Percentiles rank a stretch among this genome's conserved stretches.
Evolutionary conservation across 2,888 invertebrate genomes (phyloP).

Genomic region (Drosophila koepferae): DNA sequence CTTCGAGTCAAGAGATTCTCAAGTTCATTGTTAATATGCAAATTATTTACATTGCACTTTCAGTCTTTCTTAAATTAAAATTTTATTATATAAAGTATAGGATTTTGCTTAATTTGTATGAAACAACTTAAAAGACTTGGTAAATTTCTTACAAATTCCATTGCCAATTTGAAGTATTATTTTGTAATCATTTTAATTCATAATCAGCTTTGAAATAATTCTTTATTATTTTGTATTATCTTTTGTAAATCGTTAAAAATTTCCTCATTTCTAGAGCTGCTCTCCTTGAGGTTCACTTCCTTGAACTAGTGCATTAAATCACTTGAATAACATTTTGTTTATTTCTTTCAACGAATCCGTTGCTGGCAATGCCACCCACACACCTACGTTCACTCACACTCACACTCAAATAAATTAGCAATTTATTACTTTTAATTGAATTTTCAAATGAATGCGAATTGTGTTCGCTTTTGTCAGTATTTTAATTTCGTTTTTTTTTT

Average conservation of each 20-base stretch:
- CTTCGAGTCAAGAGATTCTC: no score
- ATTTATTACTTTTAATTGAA: constrained; percentile 69
- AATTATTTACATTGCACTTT: no score
- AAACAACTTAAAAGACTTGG: no score
- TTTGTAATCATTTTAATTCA: no score
- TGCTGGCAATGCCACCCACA: constrained; percentile 3
- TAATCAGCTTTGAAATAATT: no score
- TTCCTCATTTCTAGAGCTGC: not conserved
- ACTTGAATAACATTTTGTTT: not conserved
- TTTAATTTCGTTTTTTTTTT: no score
- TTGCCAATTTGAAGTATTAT: no score
- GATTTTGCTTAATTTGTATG: no score
- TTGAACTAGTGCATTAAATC: constrained; percentile 58
- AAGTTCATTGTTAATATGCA: no score
- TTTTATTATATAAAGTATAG: no score
- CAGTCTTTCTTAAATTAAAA: no score
- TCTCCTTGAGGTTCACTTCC: constrained; percentile 12
- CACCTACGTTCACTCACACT: not conserved
- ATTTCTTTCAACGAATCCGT: constrained; percentile 9
- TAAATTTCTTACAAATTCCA: no score
- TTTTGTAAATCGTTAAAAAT: not conserved
- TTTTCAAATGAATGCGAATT: constrained; percentile 41
- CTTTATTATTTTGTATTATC: not conserved
- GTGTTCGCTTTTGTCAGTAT: constrained; percentile 10
- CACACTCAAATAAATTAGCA: constrained; percentile 30